Conservation (phyloP, 2,113 vertebrate genomes). For the Nematolebias whitei region DNA sequence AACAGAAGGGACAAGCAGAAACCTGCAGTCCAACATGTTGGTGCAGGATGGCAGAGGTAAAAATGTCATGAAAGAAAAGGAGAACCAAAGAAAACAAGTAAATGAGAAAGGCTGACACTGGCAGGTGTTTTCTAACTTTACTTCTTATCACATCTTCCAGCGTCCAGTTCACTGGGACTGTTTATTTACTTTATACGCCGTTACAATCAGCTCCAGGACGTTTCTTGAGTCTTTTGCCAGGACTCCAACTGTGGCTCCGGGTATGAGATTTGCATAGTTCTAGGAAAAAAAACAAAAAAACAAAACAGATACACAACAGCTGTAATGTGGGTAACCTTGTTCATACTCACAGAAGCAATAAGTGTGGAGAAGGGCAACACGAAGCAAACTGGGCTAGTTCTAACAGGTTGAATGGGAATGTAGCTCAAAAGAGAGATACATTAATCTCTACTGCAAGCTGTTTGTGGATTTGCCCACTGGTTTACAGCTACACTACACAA, state of each 20-base stretch:
- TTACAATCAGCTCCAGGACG: constrained; percentile 92
- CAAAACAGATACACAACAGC: constrained; percentile 30
- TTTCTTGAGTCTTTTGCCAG: constrained; percentile 90
- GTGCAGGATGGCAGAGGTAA: constrained; percentile 24
- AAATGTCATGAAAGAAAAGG: constrained; percentile 32
- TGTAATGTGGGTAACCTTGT: constrained; percentile 13
- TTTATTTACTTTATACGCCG: constrained; percentile 90
- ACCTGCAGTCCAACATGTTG: constrained; percentile 59
- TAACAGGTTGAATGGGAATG: constrained; percentile 55
- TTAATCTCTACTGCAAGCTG: constrained; percentile 10
- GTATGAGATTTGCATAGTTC: constrained; percentile 95
- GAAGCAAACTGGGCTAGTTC: constrained; percentile 50
- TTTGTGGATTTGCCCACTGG: too few species aligned
- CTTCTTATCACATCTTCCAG: too few species aligned
- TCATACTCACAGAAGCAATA: constrained; percentile 1
- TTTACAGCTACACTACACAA: too few species aligned
- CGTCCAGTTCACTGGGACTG: background rate
- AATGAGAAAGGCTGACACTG: background rate
- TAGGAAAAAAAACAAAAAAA: constrained; percentile 67
- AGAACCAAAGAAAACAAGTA: constrained; percentile 4
- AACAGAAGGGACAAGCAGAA: constrained; percentile 60
- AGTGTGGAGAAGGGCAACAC: background rate
- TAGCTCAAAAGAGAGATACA: constrained; percentile 44
- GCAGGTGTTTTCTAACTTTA: constrained; percentile 16
- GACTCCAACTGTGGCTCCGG: constrained; percentile 92